Evolutionary conservation across 1,140 invertebrate species (phyloP).

Genomic region (Bombus soroeensis): DNA sequence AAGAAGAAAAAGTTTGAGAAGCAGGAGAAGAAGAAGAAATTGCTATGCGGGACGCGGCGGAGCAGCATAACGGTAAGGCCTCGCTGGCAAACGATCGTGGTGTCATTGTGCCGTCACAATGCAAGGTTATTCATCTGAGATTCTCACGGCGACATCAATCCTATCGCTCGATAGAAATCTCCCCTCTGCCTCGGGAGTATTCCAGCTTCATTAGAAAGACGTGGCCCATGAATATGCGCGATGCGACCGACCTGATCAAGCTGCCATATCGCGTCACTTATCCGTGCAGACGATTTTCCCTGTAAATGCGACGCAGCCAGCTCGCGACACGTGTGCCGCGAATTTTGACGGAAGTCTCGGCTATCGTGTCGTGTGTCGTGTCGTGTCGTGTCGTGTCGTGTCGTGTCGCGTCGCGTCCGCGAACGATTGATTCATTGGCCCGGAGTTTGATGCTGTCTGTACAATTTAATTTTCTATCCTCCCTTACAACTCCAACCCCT

Average conservation of each 20-base stretch:
- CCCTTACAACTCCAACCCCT: not conserved
- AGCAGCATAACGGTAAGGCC: conserved; percentile 79
- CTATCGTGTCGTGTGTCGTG: not conserved
- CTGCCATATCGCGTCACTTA: conserved; percentile 72
- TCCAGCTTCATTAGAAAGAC: conserved; percentile 76
- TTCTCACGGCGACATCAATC: conserved; percentile 81
- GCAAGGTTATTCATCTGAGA: conserved; percentile 82
- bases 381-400: not conserved
- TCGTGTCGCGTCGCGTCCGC: no score
- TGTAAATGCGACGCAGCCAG: conserved; percentile 52
- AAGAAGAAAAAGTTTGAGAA: conserved; percentile 44
- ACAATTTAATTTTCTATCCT: conserved; percentile 8
- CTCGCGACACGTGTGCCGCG: conserved; percentile 42
- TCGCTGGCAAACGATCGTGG: conserved; percentile 78
- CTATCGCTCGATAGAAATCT: conserved; percentile 82
- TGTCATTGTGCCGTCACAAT: conserved; percentile 82
- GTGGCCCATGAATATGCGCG: conserved; percentile 70
- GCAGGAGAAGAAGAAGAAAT: conserved; percentile 59
- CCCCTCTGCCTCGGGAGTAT: conserved; percentile 53
- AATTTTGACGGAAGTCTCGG: conserved; percentile 47
- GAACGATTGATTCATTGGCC: conserved; percentile 28
- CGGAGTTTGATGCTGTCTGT: not conserved
- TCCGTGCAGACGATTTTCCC: conserved; percentile 69
- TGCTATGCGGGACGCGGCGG: conserved; percentile 78
- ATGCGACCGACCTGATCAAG: conserved; percentile 61